Evolutionary conservation across 2,797 vertebrate species (phyloP).

Genomic region (Poliocrania exsul): DNA sequence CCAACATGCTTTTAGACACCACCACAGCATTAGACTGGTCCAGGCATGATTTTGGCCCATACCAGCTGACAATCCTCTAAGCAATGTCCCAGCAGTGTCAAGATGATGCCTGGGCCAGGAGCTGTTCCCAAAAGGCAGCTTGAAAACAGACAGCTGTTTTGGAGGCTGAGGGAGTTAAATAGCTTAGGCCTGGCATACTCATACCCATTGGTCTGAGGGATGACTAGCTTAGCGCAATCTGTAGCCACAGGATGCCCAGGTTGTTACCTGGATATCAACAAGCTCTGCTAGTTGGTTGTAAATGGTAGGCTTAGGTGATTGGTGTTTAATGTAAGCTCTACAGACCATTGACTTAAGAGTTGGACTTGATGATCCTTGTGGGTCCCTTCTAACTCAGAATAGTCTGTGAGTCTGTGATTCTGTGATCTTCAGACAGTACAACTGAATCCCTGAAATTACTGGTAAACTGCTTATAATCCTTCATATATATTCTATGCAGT

Average conservation of each 20-base stretch:
- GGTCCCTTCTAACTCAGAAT: no score
- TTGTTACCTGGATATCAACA: no score
- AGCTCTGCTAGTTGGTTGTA: no score
- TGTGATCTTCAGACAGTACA: no score
- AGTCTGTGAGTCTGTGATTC: no score
- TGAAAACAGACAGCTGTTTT: neutral
- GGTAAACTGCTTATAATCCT: no score
- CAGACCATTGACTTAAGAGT: no score
- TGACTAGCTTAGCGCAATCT: neutral
- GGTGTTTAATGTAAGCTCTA: no score
- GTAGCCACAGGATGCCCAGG: neutral
- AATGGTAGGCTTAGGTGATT: no score
- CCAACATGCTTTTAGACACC: neutral
- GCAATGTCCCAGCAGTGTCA: neutral
- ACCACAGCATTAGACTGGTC: neutral
- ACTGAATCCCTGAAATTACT: no score
- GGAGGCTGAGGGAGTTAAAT: neutral
- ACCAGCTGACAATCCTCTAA: neutral
- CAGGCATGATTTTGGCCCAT: neutral
- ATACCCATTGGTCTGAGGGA: neutral
- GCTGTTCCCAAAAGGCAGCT: neutral
- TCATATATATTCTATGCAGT: no score
- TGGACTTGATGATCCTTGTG: no score
- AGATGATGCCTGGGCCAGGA: neutral
- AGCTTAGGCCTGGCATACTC: neutral